Evolutionary conservation across 2,888 invertebrate genomes (phyloP), one percentile per base, ranked within the genome.

Genomic region (Galerucella pusilla): DNA sequence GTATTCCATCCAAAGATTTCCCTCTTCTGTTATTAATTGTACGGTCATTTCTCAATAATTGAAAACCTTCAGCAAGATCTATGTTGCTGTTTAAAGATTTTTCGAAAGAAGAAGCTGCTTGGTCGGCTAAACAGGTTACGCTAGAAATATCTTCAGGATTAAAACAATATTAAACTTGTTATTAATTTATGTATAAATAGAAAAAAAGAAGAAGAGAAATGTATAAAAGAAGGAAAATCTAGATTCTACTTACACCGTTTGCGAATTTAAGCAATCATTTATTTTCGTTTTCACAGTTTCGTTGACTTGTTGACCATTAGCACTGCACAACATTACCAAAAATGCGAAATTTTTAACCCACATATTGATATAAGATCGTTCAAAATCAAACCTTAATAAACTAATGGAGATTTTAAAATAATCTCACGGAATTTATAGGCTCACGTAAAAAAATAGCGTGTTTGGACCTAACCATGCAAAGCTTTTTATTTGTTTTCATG

Each of bases 31-130:
- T 57, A 42, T 78, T 78, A 1, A 82, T 60, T 45, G 79, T 73
- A 74, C 83, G 79, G n/a, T 82, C 77, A 75, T 86, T 86, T 73
- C 85, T 78, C 45, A 80, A 73, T 2, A 87, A 75, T 45, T 78
- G 77, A 11, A 86, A 73, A n/a, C 87, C 87, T 42, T 86, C 85
- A 25, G 85, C 82, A 20, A 88, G 54, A n/a, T 83, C 81, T 10
- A 88, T 75, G 73, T 87, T 84, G 80, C 80, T 80, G 65, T 86
- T 81, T 71, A 85, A 80, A 1, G 84, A 81, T 28, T 83, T 77
- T 78, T 88, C 87, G n/a, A 88, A 70, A 4, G 83, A 82, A 54
- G 76, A 77, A 1, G 86, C 84, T 2, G 84, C 84, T 81, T 84
- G 86, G 65, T 85, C 84, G 0, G 85, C 83, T 28, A 88, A 78